Percentiles rank a stretch among this genome's conserved stretches.
phyloP scores from a whole-genome alignment of 2,888 invertebrate species.

The Cordilura impudica region DNA sequence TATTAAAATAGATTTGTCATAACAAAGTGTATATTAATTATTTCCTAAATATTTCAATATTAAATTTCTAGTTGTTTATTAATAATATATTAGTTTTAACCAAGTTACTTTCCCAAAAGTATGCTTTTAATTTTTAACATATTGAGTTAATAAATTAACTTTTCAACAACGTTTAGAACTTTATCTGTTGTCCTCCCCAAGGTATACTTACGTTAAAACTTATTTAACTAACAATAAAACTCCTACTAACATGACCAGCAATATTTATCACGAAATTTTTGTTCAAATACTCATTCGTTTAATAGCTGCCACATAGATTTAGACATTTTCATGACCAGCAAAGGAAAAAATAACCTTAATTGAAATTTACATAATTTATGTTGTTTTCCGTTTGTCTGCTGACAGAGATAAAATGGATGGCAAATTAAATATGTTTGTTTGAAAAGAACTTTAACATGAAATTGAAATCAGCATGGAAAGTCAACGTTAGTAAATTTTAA shows the following conservation, averaged over 20 bases:
- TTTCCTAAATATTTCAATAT: neutral
- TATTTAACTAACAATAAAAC: neutral
- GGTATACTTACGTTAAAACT: neutral
- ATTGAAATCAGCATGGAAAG: neutral
- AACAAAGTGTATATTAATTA: too few relatives aligned
- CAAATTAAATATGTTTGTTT: neutral
- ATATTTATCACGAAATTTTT: constrained; percentile 19
- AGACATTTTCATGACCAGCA: neutral
- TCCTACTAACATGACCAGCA: neutral
- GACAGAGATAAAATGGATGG: neutral
- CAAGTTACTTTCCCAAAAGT: neutral
- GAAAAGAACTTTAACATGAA: neutral
- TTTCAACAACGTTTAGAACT: too few relatives aligned
- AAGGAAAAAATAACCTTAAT: constrained; percentile 24
- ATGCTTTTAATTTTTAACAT: neutral
- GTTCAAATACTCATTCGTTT: neutral
- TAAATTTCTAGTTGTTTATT: too few relatives aligned
- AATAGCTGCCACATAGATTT: constrained; percentile 1
- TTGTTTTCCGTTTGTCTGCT: neutral
- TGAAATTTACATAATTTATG: constrained; percentile 54
- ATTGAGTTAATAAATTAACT: too few relatives aligned
- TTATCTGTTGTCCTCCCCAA: too few relatives aligned
- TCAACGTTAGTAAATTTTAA: neutral
- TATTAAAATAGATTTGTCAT: too few relatives aligned
- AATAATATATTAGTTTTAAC: too few relatives aligned